These are phyloP conservation scores for Ceratosolen fusciceps DNA, from an alignment of 1,140 invertebrate genomes.

Conservation along the genomic window DNA sequence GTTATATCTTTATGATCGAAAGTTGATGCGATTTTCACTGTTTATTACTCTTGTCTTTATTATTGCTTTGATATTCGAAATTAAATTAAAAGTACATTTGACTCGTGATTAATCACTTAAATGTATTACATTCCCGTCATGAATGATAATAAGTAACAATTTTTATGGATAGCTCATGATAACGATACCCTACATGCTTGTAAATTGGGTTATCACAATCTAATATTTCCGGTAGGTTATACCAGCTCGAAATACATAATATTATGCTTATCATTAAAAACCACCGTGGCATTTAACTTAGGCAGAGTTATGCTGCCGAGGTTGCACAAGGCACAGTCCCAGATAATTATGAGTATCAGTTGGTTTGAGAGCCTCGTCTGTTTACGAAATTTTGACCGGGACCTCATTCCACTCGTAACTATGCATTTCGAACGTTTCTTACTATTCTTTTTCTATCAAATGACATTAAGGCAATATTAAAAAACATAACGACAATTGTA, in stretches of 20 bases:
- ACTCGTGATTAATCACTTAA: background rate
- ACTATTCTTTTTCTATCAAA: too few relatives aligned
- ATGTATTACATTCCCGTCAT: background rate
- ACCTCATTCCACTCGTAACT: too few relatives aligned
- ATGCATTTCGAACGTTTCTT: too few relatives aligned
- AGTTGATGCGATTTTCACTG: too few relatives aligned
- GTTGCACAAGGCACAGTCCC: too few relatives aligned
- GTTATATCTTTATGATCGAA: too few relatives aligned
- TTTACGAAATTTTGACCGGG: too few relatives aligned
- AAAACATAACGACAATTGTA: background rate
- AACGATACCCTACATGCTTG: background rate
- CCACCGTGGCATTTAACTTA: background rate
- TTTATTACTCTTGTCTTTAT: too few relatives aligned
- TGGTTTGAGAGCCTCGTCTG: too few relatives aligned
- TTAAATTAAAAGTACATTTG: background rate
- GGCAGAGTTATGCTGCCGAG: too few relatives aligned
- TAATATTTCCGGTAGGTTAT: conserved; percentile 16
- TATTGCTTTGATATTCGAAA: too few relatives aligned
- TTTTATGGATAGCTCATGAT: background rate
- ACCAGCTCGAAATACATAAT: background rate
- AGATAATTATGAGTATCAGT: too few relatives aligned
- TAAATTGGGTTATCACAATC: conserved; percentile 15
- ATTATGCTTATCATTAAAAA: conserved; percentile 17
- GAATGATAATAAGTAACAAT: background rate
- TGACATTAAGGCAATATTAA: background rate